phyloP scores from a whole-genome alignment of 2,888 invertebrate genomes.

The Hedychridium roseum region DNA sequence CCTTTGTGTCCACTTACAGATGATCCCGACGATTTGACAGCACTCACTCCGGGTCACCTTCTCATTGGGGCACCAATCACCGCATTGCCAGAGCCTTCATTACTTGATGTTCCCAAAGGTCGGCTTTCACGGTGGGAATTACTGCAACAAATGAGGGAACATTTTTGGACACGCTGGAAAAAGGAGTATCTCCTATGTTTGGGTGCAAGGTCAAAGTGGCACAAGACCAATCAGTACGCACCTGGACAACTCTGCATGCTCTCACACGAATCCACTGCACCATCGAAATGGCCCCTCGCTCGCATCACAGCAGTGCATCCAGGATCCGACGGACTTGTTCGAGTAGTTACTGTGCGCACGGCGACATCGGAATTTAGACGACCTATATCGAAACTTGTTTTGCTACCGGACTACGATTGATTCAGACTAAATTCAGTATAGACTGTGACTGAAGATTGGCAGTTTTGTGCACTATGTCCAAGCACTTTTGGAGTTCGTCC shows the following conservation, averaged over 20 bases:
- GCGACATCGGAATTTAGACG: background rate
- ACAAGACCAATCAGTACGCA: too few species aligned
- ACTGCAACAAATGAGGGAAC: background rate
- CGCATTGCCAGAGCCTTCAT: background rate
- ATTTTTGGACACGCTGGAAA: constrained; percentile 21
- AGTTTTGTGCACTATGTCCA: too few species aligned
- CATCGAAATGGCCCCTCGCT: background rate
- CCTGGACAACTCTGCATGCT: too few species aligned
- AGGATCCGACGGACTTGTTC: background rate
- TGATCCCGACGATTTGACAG: constrained; percentile 3
- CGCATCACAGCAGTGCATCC: background rate
- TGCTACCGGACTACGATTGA: too few species aligned
- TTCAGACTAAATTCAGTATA: too few species aligned
- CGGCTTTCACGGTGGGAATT: background rate
- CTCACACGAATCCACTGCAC: too few species aligned
- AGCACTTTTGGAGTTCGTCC: too few species aligned
- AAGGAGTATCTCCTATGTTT: constrained; percentile 23
- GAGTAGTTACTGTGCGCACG: background rate
- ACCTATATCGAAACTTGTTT: background rate
- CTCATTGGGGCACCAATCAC: background rate
- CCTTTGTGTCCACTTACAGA: constrained; percentile 1
- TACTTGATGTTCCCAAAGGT: background rate
- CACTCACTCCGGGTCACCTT: background rate
- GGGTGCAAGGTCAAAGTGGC: constrained; percentile 22
- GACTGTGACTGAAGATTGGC: too few species aligned